Evolutionary conservation across 2,797 vertebrate species (phyloP), one percentile per base, ranked within the genome.

Genomic region (Acipenser transmontanus): DNA sequence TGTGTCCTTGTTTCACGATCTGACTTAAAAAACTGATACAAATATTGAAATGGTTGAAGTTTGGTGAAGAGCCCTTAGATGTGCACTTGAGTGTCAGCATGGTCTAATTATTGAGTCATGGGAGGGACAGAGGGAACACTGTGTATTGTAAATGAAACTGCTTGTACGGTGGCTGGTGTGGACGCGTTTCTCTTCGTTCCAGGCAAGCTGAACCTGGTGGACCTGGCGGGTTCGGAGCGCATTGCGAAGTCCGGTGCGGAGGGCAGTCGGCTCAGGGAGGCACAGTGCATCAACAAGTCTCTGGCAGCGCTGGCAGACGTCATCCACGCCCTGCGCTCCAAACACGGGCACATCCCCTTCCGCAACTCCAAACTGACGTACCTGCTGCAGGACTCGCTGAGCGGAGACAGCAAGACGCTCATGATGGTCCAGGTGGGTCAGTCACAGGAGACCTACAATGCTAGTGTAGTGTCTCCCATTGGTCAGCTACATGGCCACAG

Each of bases 321-420:
- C 72, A 98, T 99, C 61, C 94, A 94, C 0, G 94, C 97, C 0
- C 88, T 99, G 79, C 91, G 97, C 8, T 84, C 93, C 56, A 89
- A 87, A 2, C 96, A 97, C 82, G 82, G 91, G 4, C 95, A 98
- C 0, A 88, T 98, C 67, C 97, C 96, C 10, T 99, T 98, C 82
- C 92, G 95, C 61, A 99, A 99, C 87, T 99, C 97, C 1, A 95
- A 97, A 61, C 94, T 99, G 77, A 99, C 97, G 6, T 99, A 98
- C 87, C 89, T 99, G 71, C 94, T 99, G 68, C 96, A 98, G 81
- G 96, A 98, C 87, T 96, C 95, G 0, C 93, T 99, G 71, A 97
- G 86, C 0, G 94, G 97, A 0, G 97, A 99, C 84, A 97, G 95
- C 91, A 98, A 98, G 86, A 98, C 95, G 0, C 92, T 99, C 69